Base-by-base conservation (phyloP, 2,888 invertebrate genomes). In the Phortica okadai region DNA sequence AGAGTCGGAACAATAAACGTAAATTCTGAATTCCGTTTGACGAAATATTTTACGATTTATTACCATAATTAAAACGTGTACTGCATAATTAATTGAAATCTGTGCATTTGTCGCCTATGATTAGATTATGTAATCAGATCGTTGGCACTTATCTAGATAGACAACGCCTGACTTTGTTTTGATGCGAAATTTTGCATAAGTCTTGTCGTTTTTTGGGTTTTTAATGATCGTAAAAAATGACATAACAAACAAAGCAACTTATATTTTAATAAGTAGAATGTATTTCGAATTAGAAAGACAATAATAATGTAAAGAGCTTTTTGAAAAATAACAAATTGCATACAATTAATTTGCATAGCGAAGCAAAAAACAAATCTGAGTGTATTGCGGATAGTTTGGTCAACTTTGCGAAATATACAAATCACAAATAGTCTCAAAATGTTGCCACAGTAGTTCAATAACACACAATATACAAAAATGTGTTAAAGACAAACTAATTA, bases 51-150 rank as follows among this genome's bases (percentile, higher is more conserved):
- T 66, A 66, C 74, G 67, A 82, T 83, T 82, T 85, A 80, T 84
- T 83, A 81, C 80, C 83, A 88, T 88, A 88, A 83, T 89, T 78
- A 81, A 81, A 81, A 84, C 88, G 89, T 88, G 88, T 44, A 73
- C 42, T 21, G 80, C 77, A 81, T 88, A 56, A 10, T 11, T 45
- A 73, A 73, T 50, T 50, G 0, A 33, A 33, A 33, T 33, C 33
- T 33, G 33, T 33, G 14, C 25, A n/a, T 56, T 21, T 54, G 21
- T 54, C 16, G 72, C 41, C n/a, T 69, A 14, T 6, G 5, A 45
- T 14, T 14, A 11, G 25, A 33, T 66, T 72, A 54, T 25, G 33
- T 25, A 74, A 74, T n/a, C 33, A 8, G 44, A 33, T 33, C 33
- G 33, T 33, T 33, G 33, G 33, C 33, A 33, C 33, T 1, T 33